Conservation (phyloP, 2,113 vertebrate species). For the Heterocephalus glaber region DNA sequence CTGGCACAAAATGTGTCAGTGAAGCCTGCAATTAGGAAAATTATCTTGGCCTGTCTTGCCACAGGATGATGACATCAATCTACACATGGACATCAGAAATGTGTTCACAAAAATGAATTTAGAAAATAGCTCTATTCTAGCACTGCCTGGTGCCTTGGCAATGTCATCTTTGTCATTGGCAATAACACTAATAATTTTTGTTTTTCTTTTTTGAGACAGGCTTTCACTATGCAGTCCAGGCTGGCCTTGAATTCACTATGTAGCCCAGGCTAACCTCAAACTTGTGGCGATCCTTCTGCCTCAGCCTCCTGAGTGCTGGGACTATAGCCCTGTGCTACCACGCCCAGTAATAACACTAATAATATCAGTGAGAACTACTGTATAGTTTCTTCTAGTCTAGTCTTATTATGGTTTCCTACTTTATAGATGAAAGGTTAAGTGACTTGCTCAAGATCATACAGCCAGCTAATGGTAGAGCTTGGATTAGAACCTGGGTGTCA, state of each 20-base stretch:
- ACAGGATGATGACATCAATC: constrained; percentile 65
- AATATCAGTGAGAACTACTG: not conserved
- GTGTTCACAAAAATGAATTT: constrained; percentile 39
- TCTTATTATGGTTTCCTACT: not conserved
- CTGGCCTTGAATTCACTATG: too few relatives aligned
- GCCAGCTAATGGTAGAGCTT: not conserved
- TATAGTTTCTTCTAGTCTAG: not conserved
- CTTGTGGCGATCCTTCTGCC: too few relatives aligned
- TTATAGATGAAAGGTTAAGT: constrained; percentile 1
- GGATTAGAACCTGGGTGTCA: not conserved
- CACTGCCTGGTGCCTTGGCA: not conserved
- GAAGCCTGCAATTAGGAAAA: constrained; percentile 78
- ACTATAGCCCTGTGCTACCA: too few relatives aligned
- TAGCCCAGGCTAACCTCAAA: too few relatives aligned
- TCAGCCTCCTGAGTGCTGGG: too few relatives aligned
- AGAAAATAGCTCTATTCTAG: constrained; percentile 10
- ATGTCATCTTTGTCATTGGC: not conserved
- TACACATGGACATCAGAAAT: constrained; percentile 46
- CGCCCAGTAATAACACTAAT: not conserved
- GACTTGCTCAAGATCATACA: not conserved
- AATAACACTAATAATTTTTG: not conserved
- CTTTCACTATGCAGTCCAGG: too few relatives aligned
- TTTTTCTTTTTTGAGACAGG: too few relatives aligned
- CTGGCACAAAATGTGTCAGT: constrained; percentile 72
- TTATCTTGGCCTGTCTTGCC: constrained; percentile 67